A percentile compares a stretch with the other conserved stretches of the same genome.
phyloP scores from a whole-genome alignment of 2,888 invertebrate species.

The Adelognathus sp. region DNA sequence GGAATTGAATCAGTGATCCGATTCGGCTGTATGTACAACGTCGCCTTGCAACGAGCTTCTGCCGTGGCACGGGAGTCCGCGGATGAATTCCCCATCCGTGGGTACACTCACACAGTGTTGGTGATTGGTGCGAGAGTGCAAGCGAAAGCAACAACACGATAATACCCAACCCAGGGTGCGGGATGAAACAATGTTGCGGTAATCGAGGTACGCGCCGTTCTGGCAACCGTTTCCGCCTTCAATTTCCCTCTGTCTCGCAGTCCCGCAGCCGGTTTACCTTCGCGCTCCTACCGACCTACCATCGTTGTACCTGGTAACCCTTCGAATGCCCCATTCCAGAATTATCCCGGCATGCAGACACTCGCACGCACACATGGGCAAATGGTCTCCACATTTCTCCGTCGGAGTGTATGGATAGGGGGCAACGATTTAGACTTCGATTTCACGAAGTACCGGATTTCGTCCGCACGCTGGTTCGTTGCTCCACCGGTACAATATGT shows the following conservation, averaged over 20 bases:
- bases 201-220: conserved; percentile 33
- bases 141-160: conserved; percentile 41
- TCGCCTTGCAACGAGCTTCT: background rate
- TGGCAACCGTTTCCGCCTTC: conserved; percentile 27
- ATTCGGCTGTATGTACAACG: background rate
- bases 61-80: background rate
- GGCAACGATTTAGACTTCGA: conserved; percentile 46
- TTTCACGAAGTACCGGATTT: conserved; percentile 16
- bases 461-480: conserved; percentile 2
- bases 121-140: conserved; percentile 1
- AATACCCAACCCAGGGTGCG: too few species aligned
- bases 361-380: conserved; percentile 14
- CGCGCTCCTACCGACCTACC: background rate
- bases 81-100: background rate
- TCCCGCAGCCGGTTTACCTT: background rate
- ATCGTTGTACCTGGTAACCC: background rate
- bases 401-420: conserved; percentile 51
- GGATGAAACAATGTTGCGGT: conserved; percentile 42
- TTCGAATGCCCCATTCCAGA: conserved; percentile 39
- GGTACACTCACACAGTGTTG: background rate
- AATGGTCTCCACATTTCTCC: conserved; percentile 47
- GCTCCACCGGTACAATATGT: background rate
- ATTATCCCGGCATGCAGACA: conserved; percentile 25
- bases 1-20: conserved; percentile 9
- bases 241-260: conserved; percentile 38